A percentile compares a stretch with the other conserved stretches of the same genome.
These are phyloP conservation scores for Cephus rjabovi DNA, from an alignment of 2,888 invertebrate species.

Conservation along the genomic window DNA sequence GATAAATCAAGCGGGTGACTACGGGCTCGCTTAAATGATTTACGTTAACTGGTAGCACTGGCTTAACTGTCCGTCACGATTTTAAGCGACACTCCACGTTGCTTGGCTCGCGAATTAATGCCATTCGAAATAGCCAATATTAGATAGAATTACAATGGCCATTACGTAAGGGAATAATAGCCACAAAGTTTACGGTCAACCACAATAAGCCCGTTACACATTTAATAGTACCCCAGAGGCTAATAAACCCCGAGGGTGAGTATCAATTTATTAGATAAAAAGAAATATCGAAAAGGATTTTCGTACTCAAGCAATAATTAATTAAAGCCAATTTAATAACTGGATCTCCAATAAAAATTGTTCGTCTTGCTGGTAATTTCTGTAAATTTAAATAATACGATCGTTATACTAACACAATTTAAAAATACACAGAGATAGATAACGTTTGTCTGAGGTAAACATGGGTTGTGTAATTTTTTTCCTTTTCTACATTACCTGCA, in stretches of 20 bases:
- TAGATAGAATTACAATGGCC: neutral
- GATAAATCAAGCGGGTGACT: neutral
- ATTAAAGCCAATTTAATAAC: neutral
- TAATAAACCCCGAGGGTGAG: neutral
- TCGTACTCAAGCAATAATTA: neutral
- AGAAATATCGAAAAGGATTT: neutral
- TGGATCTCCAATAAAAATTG: neutral
- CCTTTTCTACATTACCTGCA: conserved; percentile 72
- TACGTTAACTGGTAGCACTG: neutral
- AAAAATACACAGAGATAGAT: neutral
- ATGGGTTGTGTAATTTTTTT: neutral
- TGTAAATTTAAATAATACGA: neutral
- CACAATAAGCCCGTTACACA: neutral
- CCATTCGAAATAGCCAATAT: neutral
- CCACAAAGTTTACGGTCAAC: neutral
- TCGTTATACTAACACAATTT: neutral
- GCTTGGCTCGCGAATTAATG: neutral
- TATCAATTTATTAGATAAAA: neutral
- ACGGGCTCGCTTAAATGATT: neutral
- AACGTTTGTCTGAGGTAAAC: neutral
- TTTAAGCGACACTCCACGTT: neutral
- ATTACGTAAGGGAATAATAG: neutral
- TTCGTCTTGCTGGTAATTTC: neutral
- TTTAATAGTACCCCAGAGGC: neutral
- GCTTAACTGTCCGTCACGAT: neutral